Conservation (phyloP, 2,888 invertebrate species). For the Thereva unica region DNA sequence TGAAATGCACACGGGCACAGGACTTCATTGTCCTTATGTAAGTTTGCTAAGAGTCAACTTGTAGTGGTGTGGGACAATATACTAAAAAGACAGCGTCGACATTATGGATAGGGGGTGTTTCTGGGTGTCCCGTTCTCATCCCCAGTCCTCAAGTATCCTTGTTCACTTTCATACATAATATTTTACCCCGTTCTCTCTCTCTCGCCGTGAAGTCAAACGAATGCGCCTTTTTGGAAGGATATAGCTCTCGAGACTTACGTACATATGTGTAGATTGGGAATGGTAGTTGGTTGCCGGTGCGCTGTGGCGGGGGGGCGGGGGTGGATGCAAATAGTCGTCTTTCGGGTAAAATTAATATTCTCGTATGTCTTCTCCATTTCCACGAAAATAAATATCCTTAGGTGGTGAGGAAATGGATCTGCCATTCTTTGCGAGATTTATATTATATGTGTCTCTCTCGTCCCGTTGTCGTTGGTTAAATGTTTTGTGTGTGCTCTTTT, state of each 20-base stretch:
- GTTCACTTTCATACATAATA: not conserved
- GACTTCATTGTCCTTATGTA: constrained; percentile 15
- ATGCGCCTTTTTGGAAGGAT: constrained; percentile 15
- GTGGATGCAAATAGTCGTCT: constrained; percentile 29
- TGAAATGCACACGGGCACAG: constrained; percentile 14
- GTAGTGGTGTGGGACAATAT: not conserved
- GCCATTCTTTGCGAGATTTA: constrained; percentile 31
- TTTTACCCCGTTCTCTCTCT: not conserved
- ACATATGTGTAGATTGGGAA: too few species aligned
- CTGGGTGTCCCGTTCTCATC: too few species aligned
- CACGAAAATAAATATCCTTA: constrained; percentile 24
- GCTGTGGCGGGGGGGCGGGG: too few species aligned
- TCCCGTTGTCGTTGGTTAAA: too few species aligned
- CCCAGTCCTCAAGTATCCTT: too few species aligned
- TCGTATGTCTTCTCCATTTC: constrained; percentile 13
- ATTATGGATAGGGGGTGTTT: too few species aligned
- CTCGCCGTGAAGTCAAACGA: not conserved
- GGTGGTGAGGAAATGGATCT: constrained; percentile 31
- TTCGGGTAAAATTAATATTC: constrained; percentile 29
- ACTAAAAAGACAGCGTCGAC: too few species aligned
- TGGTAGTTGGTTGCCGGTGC: too few species aligned
- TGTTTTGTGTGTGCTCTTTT: too few species aligned
- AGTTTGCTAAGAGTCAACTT: not conserved
- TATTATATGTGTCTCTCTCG: not conserved
- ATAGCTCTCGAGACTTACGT: constrained; percentile 14